These are phyloP conservation scores for Delichon dasypus DNA, from an alignment of 2,797 vertebrate genomes.

Conservation along the genomic window DNA sequence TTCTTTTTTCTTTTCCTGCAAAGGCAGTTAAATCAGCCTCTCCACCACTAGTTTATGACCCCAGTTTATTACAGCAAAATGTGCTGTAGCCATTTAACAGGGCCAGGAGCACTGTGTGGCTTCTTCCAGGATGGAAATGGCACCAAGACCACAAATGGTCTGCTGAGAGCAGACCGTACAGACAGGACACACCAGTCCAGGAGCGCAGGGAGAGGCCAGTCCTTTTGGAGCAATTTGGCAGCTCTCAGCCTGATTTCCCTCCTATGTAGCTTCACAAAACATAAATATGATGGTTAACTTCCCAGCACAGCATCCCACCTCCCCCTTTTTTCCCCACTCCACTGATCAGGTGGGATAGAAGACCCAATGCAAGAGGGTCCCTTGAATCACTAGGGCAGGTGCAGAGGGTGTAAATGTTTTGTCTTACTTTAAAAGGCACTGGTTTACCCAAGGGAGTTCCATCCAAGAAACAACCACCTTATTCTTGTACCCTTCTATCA, in stretches of 20 bases:
- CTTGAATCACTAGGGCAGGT: fast-evolving
- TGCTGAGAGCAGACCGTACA: constrained; percentile 43
- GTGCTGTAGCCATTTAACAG: not conserved
- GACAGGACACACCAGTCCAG: not conserved
- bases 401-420: not conserved
- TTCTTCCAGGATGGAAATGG: constrained; percentile 5
- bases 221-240: not conserved
- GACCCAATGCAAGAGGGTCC: not conserved
- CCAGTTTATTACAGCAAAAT: constrained; percentile 54
- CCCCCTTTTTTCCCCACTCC: too few relatives aligned
- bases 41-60: not conserved
- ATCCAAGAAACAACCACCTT: not conserved
- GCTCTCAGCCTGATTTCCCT: not conserved
- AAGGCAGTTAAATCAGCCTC: constrained; percentile 36
- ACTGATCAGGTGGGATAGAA: not conserved
- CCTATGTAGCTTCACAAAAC: not conserved
- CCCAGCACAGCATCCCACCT: not conserved
- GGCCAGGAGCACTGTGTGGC: not conserved
- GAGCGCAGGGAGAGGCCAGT: not conserved
- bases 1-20: not conserved
- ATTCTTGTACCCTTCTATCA: not conserved
- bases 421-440: not conserved
- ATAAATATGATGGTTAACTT: not conserved
- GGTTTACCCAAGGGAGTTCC: not conserved
- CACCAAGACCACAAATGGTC: constrained; percentile 13